Evolutionary conservation across 2,113 vertebrate species (phyloP), one percentile per base, ranked within the genome.

Genomic region (Mormyrus iriodes): DNA sequence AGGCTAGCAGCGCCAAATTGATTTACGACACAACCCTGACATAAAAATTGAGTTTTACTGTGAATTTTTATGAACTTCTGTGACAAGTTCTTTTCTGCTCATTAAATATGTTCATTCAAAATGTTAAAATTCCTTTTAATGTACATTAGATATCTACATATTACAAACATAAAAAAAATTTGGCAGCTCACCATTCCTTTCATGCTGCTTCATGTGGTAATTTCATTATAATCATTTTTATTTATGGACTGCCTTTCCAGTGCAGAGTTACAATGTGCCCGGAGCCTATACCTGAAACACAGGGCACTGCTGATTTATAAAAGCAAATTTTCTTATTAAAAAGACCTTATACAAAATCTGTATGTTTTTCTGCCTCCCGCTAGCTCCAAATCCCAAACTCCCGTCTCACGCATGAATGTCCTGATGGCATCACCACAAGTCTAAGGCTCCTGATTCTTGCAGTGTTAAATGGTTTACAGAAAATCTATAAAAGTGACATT

Each of bases 401-500:
- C 73, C 15, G 6, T 76, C 39, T 76, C 73, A 39, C 31, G 19
- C 31, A 76, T 76, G 27, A 76, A 19, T 76, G 35, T 39, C 35
- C 31, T 76, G 73, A 42, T 35, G 17, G 35, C 73, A 73, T 17
- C 31, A 73, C 69, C 4, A 0, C 31, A 19, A 42, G 73, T 76
- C 31, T 35, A 42, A 19, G 31, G 73, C 73, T 76, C 35, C 31
- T 39, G 31, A 76, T 76, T 76, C 35, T 76, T 76, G 4, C 35
- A 39, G n/a, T 42, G 73, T 76, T 76, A 76, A 39, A 39, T 76
- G 73, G 73, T 76, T 76, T 76, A 76, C 73, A 76, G 31, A 76
- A 76, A 76, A 76, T 76, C 73, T 35, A 76, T 76, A 42, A 76
- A 76, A 17, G 73, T 76, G 73, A 76, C 73, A 76, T 76, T 76